These are phyloP conservation scores for Euspilapteryx auroguttella DNA, from an alignment of 2,888 invertebrate species.

Conservation along the genomic window DNA sequence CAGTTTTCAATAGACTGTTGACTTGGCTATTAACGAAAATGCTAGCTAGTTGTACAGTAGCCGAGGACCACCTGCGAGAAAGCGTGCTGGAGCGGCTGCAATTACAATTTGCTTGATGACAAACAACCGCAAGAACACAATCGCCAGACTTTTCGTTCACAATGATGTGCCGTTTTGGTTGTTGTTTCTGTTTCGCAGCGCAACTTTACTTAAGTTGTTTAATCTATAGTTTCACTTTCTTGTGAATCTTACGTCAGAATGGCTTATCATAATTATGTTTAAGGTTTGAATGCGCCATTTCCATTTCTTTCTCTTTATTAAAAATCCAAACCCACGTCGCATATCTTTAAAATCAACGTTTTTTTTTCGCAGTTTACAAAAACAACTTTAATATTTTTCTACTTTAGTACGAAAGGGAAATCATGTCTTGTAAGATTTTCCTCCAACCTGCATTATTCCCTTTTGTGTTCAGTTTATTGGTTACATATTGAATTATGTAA, in stretches of 20 bases:
- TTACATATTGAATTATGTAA: too few species aligned
- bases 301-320: too few species aligned
- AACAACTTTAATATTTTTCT: too few species aligned
- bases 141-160: slow-evolving; percentile 17
- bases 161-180: slow-evolving; percentile 23
- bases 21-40: slow-evolving; percentile 20
- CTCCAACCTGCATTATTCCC: too few species aligned
- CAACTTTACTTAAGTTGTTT: neutral
- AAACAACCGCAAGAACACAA: slow-evolving; percentile 19
- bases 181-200: slow-evolving; percentile 15
- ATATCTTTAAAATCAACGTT: too few species aligned
- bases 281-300: too few species aligned
- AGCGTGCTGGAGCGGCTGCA: slow-evolving; percentile 18
- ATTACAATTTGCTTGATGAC: slow-evolving; percentile 19
- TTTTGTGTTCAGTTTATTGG: too few species aligned
- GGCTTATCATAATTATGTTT: too few species aligned
- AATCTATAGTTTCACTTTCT: slow-evolving; percentile 36
- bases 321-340: too few species aligned
- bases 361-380: too few species aligned
- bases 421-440: too few species aligned
- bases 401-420: too few species aligned
- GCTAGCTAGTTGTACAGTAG: slow-evolving; percentile 12
- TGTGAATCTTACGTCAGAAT: slow-evolving; percentile 11
- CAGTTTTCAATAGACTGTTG: slow-evolving; percentile 16
- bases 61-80: slow-evolving; percentile 18